Evolutionary conservation across 2,888 invertebrate genomes (phyloP).

Genomic region (Willowsia nigromaculata): DNA sequence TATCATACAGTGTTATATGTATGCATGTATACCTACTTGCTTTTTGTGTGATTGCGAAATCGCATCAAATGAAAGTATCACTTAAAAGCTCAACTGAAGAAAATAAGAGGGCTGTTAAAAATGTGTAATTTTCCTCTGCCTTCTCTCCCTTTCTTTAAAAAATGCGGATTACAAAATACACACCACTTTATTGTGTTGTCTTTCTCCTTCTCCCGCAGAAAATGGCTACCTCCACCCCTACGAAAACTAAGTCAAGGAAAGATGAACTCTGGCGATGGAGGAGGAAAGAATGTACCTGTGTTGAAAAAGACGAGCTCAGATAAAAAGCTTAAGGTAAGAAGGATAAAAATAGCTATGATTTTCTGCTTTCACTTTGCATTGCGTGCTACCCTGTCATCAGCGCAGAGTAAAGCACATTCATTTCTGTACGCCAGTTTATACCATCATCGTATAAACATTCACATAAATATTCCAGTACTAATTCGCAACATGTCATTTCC

Average conservation of each 20-base stretch:
- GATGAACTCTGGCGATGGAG: slow-evolving; percentile 81
- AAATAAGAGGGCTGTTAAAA: neutral
- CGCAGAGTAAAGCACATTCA: neutral
- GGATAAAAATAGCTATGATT: neutral
- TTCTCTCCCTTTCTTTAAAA: neutral
- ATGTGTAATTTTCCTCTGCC: neutral
- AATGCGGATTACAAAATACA: neutral
- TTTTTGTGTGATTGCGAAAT: slow-evolving; percentile 1
- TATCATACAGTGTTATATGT: neutral
- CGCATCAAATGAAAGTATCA: slow-evolving; percentile 12
- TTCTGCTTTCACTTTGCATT: neutral
- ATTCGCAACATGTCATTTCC: slow-evolving; percentile 50
- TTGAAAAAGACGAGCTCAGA: slow-evolving; percentile 91
- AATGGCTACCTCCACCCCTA: slow-evolving; percentile 93
- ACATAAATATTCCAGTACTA: slow-evolving; percentile 18
- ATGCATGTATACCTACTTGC: neutral
- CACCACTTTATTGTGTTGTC: neutral
- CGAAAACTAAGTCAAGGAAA: slow-evolving; percentile 94
- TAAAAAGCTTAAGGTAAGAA: slow-evolving; percentile 89
- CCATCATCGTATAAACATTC: neutral
- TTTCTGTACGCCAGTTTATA: neutral
- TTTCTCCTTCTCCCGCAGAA: slow-evolving; percentile 82
- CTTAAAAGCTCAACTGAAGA: neutral
- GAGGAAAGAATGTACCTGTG: slow-evolving; percentile 74
- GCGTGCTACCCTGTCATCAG: neutral